Percentiles rank a stretch among this genome's conserved stretches.
These are phyloP conservation scores for Orchesella cincta DNA, from an alignment of 1,140 invertebrate species.

Conservation along the genomic window DNA sequence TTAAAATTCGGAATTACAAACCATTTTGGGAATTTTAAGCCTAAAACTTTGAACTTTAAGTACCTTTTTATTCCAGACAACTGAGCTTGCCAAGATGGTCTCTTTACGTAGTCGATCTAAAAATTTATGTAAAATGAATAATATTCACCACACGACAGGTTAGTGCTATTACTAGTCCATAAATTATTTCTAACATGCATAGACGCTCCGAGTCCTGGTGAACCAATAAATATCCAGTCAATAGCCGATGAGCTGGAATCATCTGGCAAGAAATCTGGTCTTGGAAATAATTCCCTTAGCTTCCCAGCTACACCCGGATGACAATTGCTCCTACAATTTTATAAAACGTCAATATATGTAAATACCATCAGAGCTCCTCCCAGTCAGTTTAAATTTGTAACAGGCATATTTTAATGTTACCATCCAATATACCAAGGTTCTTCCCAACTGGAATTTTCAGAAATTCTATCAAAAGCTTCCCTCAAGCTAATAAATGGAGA, in stretches of 20 bases:
- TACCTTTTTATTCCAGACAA: slow-evolving; percentile 39
- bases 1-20: background rate
- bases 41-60: no score
- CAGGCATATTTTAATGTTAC: slow-evolving; percentile 52
- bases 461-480: slow-evolving; percentile 56
- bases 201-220: slow-evolving; percentile 84
- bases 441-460: slow-evolving; percentile 46
- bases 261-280: slow-evolving; percentile 61
- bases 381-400: no score
- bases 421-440: slow-evolving; percentile 63
- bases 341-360: slow-evolving; percentile 2
- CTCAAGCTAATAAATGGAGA: slow-evolving; percentile 58
- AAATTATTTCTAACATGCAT: slow-evolving; percentile 77
- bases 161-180: no score
- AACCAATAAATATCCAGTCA: slow-evolving; percentile 90
- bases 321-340: slow-evolving; percentile 61
- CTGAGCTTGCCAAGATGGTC: slow-evolving; percentile 49
- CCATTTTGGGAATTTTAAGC: background rate
- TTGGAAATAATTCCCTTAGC: slow-evolving; percentile 59
- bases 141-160: background rate
- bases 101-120: slow-evolving; percentile 47
- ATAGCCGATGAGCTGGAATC: slow-evolving; percentile 84
- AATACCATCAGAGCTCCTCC: no score
- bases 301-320: slow-evolving; percentile 57
- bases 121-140: background rate